Evolutionary conservation across 2,888 invertebrate genomes (phyloP), one percentile per base, ranked within the genome.

Genomic region (Tubiluchus corallicola): DNA sequence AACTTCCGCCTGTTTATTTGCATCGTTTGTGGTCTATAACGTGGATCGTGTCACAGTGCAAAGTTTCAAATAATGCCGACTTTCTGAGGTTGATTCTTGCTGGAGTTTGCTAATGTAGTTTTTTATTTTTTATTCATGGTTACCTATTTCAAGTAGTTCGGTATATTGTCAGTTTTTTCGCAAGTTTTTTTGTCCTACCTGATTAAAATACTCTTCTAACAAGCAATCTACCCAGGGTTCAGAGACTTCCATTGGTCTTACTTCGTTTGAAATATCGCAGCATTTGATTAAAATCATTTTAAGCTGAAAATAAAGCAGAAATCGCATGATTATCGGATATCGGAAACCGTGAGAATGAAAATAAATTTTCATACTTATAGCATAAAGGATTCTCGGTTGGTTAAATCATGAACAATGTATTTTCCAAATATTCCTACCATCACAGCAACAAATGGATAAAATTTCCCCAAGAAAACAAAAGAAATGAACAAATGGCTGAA

Each of bases 141-240:
- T n/a, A n/a, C n/a, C n/a, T n/a, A n/a, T n/a, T n/a, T n/a, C n/a
- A n/a, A n/a, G n/a, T n/a, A n/a, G n/a, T n/a, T n/a, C n/a, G n/a
- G n/a, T n/a, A n/a, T n/a, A n/a, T n/a, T n/a, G n/a, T n/a, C n/a
- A n/a, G n/a, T n/a, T n/a, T n/a, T n/a, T n/a, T n/a, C n/a, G n/a
- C n/a, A n/a, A n/a, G n/a, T 21, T 4, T n/a, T n/a, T n/a, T n/a
- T n/a, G n/a, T n/a, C 41, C 38, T 49, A 63, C 65, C 61, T 66
- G 66, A 46, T 64, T 63, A 48, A 66, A 66, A 46, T 65, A 66
- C 47, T 66, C 66, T 49, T 64, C 63, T 38, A 66, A 52, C 3
- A 66, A 54, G 47, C 64, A 65, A 47, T 66, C 65, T 0, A 66
- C 60, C 66, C 66, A 66, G 0, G 64, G 64, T 21, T 65, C 65